These are phyloP conservation scores for Hydrotaea cyrtoneurina DNA, from an alignment of 2,888 invertebrate species.

Conservation along the genomic window DNA sequence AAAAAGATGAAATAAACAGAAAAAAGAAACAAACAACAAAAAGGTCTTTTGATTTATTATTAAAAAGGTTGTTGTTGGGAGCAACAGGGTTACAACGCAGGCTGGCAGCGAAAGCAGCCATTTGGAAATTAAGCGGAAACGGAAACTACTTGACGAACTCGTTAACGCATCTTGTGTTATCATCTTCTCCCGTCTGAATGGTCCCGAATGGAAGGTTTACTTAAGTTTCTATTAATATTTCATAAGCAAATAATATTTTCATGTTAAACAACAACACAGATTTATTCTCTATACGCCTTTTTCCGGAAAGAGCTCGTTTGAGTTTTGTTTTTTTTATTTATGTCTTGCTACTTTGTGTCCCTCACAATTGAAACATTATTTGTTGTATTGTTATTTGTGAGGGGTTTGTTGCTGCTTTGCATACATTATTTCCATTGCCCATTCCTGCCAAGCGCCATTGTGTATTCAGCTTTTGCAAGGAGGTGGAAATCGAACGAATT, in stretches of 20 bases:
- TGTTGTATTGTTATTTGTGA: no score
- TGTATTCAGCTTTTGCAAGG: no score
- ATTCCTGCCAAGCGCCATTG: neutral
- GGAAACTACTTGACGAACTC: neutral
- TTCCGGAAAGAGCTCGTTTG: neutral
- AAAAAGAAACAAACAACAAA: constrained; percentile 13
- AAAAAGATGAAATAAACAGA: neutral
- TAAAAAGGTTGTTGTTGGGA: constrained; percentile 2
- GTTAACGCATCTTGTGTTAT: neutral
- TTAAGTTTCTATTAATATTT: neutral
- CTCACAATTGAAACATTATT: neutral
- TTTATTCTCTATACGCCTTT: neutral
- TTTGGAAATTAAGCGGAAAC: neutral
- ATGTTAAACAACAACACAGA: no score
- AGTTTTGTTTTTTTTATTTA: neutral
- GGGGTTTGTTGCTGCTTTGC: no score
- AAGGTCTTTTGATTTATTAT: constrained; percentile 35
- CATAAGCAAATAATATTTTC: neutral
- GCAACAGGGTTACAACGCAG: neutral
- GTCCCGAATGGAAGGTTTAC: neutral
- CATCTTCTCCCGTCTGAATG: neutral
- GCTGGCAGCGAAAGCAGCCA: neutral
- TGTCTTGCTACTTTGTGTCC: neutral
- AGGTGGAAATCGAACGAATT: no score
- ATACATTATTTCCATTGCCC: neutral